Percentiles rank a stretch among this genome's conserved stretches.
Conservation (phyloP, 2,113 vertebrate species). For the Clupea harengus region DNA sequence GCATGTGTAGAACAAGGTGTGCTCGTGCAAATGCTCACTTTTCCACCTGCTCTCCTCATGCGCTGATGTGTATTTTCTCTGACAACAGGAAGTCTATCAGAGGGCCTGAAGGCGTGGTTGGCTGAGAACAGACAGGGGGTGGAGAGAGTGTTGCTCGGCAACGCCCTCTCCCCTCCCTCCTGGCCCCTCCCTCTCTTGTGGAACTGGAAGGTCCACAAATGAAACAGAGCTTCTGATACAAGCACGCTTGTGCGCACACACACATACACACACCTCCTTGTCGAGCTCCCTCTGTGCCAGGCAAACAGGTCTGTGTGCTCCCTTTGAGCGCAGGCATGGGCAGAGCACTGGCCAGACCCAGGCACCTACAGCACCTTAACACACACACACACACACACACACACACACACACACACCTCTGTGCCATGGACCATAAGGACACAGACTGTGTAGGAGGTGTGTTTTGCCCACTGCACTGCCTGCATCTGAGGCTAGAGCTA, state of each 20-base stretch:
- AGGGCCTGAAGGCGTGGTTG: constrained; percentile 64
- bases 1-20: too few species aligned
- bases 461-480: background rate
- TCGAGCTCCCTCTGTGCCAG: background rate
- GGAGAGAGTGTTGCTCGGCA: constrained; percentile 13
- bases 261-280: background rate
- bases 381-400: background rate
- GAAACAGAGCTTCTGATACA: constrained; percentile 39
- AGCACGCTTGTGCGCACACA: background rate
- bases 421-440: background rate
- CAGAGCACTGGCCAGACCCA: background rate
- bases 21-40: background rate
- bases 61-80: background rate
- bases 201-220: constrained; percentile 78
- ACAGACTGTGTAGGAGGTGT: background rate
- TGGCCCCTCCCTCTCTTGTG: constrained; percentile 64
- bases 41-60: background rate
- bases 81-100: constrained; percentile 59
- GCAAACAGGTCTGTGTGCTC: background rate
- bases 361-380: background rate
- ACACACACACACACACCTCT: background rate
- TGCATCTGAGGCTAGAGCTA: background rate
- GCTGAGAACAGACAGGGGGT: constrained; percentile 48
- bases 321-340: background rate
- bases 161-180: constrained; percentile 44